Conservation (phyloP, 2,888 invertebrate species). For the Leptarthrus brevirostris region DNA sequence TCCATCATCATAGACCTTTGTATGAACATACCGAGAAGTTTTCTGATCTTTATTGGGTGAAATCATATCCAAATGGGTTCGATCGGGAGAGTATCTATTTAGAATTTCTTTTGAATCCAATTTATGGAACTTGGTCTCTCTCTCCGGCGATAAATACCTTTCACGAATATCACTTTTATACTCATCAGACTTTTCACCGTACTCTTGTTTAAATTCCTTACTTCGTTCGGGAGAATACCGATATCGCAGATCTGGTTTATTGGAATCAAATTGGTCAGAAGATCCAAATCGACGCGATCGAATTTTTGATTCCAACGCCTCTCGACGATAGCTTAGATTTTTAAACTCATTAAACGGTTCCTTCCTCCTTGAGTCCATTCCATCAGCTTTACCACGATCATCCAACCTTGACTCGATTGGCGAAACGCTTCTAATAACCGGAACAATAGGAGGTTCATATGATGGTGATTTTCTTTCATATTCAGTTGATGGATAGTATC, state of each 20-base stretch:
- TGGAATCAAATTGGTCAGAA: constrained; percentile 67
- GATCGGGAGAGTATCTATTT: constrained; percentile 62
- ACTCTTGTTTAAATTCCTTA: constrained; percentile 63
- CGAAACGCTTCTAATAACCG: constrained; percentile 72
- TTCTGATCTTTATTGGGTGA: constrained; percentile 56
- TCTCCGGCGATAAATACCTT: constrained; percentile 58
- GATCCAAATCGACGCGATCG: constrained; percentile 71
- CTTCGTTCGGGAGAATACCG: constrained; percentile 68
- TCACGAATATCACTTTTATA: constrained; percentile 61
- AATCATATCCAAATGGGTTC: constrained; percentile 61
- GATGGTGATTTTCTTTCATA: constrained; percentile 57
- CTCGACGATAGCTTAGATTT: constrained; percentile 78
- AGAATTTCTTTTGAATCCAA: constrained; percentile 60
- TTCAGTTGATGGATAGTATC: background rate
- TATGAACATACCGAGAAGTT: constrained; percentile 63
- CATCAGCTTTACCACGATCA: constrained; percentile 74
- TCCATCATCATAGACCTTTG: constrained; percentile 66
- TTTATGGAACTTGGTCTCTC: constrained; percentile 61
- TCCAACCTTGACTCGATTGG: constrained; percentile 60
- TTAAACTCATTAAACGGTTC: constrained; percentile 68
- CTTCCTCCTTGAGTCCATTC: constrained; percentile 74
- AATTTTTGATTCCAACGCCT: constrained; percentile 80
- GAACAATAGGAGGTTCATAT: constrained; percentile 73
- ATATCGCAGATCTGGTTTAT: constrained; percentile 59
- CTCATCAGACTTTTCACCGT: constrained; percentile 68